Percentiles rank a stretch among this genome's conserved stretches.
Conservation (phyloP, 2,797 vertebrate genomes). For the Eremophila alpestris region DNA sequence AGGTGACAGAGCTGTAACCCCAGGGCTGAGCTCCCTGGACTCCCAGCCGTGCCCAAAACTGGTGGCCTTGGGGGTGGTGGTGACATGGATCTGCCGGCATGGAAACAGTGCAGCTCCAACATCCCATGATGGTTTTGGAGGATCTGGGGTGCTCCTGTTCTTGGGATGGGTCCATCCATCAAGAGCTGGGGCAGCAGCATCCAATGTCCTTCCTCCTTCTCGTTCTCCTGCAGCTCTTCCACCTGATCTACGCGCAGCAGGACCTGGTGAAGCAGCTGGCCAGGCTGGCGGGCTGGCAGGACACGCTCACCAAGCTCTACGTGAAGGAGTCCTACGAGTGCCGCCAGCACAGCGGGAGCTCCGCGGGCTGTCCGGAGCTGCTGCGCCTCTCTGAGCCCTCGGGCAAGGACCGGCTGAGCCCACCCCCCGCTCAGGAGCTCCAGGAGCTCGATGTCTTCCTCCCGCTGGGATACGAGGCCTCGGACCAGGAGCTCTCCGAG, state of each 20-base stretch:
- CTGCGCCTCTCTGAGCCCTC: conserved; percentile 51
- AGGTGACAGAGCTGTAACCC: not conserved
- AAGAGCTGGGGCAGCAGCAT: not conserved
- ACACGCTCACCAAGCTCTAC: conserved; percentile 92
- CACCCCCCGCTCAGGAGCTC: not conserved
- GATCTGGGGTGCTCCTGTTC: not conserved
- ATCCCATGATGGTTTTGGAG: fast-evolving
- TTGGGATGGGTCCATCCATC: not conserved
- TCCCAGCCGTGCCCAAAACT: fast-evolving
- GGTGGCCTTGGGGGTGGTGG: fast-evolving
- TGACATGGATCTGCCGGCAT: fast-evolving
- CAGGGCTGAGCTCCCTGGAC: not conserved
- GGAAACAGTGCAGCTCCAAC: not conserved
- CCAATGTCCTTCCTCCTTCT: not conserved
- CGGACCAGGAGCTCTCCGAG: conserved; percentile 78
- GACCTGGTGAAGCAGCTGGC: conserved; percentile 89
- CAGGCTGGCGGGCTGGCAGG: conserved; percentile 90
- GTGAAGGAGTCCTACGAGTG: conserved; percentile 88
- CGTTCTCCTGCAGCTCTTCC: conserved; percentile 84
- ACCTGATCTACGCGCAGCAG: conserved; percentile 89
- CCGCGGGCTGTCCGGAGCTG: conserved; percentile 60
- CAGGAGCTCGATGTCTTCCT: conserved; percentile 73
- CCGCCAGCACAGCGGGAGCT: conserved; percentile 69
- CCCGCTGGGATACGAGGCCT: conserved; percentile 63
- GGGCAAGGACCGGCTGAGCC: conserved; percentile 50